Conservation (phyloP, 2,888 invertebrate genomes). For the Drosophila robusta region DNA sequence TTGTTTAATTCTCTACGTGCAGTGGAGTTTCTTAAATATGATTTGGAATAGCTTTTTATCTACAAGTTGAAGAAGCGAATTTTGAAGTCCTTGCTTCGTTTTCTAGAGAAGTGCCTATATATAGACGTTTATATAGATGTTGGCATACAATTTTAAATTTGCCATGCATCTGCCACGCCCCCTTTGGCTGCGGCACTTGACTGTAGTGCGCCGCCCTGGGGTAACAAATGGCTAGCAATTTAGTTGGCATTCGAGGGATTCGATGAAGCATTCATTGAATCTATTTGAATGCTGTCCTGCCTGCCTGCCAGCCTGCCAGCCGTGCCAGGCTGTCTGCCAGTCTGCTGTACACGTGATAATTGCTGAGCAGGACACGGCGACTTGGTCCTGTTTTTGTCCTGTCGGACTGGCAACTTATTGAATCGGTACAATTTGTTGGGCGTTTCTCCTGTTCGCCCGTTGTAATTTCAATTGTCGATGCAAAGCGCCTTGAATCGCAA, state of each 20-base stretch:
- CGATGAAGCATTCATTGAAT: conserved; percentile 57
- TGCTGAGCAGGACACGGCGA: conserved; percentile 47
- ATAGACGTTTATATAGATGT: conserved; percentile 1
- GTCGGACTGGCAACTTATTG: conserved; percentile 59
- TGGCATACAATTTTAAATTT: conserved; percentile 43
- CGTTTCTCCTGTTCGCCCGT: conserved; percentile 26
- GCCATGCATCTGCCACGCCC: conserved; percentile 21
- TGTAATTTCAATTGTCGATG: conserved; percentile 77
- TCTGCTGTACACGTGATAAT: conserved; percentile 62
- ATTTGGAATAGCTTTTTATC: too few species aligned
- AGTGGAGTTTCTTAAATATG: too few species aligned
- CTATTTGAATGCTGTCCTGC: conserved; percentile 27
- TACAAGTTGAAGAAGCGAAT: neutral
- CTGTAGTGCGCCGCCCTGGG: conserved; percentile 14
- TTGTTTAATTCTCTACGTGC: too few species aligned
- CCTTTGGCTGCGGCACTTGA: conserved; percentile 1
- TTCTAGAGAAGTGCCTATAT: neutral
- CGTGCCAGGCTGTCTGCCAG: conserved; percentile 2
- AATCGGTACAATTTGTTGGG: conserved; percentile 76
- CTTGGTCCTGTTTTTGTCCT: conserved; percentile 17
- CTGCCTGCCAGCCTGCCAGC: conserved; percentile 3
- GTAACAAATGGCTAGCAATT: conserved; percentile 56
- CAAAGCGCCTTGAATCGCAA: conserved; percentile 73
- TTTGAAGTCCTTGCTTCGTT: too few species aligned
- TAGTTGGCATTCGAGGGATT: conserved; percentile 59